Evolutionary conservation across 2,113 vertebrate species (phyloP).

Genomic region (Rhinoptilus africanus): DNA sequence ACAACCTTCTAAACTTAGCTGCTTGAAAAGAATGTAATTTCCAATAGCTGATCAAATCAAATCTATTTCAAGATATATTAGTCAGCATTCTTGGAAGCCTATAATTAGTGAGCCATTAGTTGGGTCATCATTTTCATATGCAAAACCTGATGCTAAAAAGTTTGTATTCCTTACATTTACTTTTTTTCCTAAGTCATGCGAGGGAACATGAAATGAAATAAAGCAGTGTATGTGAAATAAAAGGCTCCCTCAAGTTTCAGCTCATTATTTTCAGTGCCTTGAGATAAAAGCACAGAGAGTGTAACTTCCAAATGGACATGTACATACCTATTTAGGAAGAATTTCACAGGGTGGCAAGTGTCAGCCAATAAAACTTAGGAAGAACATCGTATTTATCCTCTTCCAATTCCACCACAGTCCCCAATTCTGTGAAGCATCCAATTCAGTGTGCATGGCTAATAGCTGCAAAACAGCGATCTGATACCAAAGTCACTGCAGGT

Average conservation of each 20-base stretch:
- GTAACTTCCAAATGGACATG: background rate
- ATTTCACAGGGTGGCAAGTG: background rate
- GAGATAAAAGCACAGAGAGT: background rate
- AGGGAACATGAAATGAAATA: background rate
- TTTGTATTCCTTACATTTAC: background rate
- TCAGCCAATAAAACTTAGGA: background rate
- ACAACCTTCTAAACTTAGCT: background rate
- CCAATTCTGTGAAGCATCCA: background rate
- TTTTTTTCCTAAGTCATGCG: background rate
- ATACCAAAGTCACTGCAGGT: background rate
- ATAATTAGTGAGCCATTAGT: slow-evolving; percentile 40
- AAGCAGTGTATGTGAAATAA: background rate
- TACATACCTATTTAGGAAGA: background rate
- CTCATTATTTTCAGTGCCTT: background rate
- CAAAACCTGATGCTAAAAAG: background rate
- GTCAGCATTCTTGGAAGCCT: slow-evolving; percentile 9
- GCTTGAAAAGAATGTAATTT: background rate
- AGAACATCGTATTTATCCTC: background rate
- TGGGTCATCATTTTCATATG: slow-evolving; percentile 2
- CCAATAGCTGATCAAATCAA: slow-evolving; percentile 46
- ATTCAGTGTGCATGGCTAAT: background rate
- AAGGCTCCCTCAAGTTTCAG: background rate
- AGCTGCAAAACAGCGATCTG: background rate
- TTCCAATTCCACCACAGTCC: background rate
- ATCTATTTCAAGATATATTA: slow-evolving; percentile 45